Conservation (phyloP, 1,140 invertebrate genomes). For the Drosophila mayri region DNA sequence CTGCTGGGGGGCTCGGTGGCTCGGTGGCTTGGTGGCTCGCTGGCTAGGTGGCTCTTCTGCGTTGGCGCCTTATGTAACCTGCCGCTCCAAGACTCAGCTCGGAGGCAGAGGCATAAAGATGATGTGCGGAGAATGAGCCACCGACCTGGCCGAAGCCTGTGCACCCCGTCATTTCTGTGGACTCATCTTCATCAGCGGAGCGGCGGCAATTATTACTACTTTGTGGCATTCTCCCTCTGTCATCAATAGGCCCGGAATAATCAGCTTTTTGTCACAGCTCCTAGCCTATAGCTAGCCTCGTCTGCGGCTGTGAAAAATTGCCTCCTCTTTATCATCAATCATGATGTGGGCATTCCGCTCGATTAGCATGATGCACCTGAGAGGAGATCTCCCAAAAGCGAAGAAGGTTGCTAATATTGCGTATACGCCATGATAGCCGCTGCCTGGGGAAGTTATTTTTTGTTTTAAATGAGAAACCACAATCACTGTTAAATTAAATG, state of each 20-base stretch:
- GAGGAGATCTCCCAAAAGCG: slow-evolving; percentile 18
- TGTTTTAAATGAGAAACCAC: neutral
- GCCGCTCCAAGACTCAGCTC: neutral
- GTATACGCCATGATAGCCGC: slow-evolving; percentile 27
- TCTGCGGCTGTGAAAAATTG: slow-evolving; percentile 49
- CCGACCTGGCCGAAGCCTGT: slow-evolving; percentile 8
- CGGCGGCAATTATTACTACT: slow-evolving; percentile 43
- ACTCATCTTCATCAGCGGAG: slow-evolving; percentile 70
- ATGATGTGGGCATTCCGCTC: slow-evolving; percentile 12
- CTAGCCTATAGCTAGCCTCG: slow-evolving; percentile 8
- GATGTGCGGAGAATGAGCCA: slow-evolving; percentile 33
- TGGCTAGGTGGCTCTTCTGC: slow-evolving; percentile 58
- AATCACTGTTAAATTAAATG: neutral
- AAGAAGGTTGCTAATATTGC: slow-evolving; percentile 35
- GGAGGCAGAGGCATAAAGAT: slow-evolving; percentile 6
- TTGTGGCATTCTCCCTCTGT: slow-evolving; percentile 58
- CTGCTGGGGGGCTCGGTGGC: slow-evolving; percentile 30
- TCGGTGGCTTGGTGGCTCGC: slow-evolving; percentile 13
- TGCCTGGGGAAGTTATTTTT: neutral
- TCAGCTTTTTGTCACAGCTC: slow-evolving; percentile 44
- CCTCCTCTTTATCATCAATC: slow-evolving; percentile 40
- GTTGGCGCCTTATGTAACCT: slow-evolving; percentile 74
- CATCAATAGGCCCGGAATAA: slow-evolving; percentile 69
- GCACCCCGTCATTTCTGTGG: slow-evolving; percentile 34
- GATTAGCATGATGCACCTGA: slow-evolving; percentile 41